Conservation (phyloP, 2,113 vertebrate genomes). For the Pseudorasbora parva region DNA sequence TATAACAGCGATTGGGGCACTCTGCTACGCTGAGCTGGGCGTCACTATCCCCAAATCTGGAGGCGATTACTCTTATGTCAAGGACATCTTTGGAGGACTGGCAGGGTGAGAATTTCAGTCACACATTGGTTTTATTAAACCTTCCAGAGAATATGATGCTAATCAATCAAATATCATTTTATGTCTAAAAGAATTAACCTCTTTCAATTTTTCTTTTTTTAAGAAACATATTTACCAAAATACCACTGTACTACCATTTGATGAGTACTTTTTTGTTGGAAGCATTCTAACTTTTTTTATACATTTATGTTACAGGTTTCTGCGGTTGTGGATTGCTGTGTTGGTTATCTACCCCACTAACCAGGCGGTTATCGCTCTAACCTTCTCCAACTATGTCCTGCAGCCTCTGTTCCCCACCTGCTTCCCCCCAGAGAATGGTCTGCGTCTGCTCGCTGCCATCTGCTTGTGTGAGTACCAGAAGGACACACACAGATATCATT, state of each 20-base stretch:
- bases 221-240: not conserved
- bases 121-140: not conserved
- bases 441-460: constrained; percentile 85
- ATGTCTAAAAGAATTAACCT: not conserved
- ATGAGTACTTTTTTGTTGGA: not conserved
- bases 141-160: not conserved
- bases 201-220: not conserved
- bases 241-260: not conserved
- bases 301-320: constrained; percentile 74
- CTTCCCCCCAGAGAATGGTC: constrained; percentile 84
- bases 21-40: constrained; percentile 91
- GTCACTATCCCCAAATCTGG: constrained; percentile 94
- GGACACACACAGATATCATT: not conserved
- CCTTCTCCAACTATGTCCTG: constrained; percentile 93
- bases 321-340: constrained; percentile 91
- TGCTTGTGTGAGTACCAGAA: constrained; percentile 84
- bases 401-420: constrained; percentile 90
- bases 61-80: constrained; percentile 92
- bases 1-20: constrained; percentile 88
- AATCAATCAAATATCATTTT: not conserved
- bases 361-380: constrained; percentile 91
- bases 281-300: not conserved
- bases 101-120: constrained; percentile 80
- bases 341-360: constrained; percentile 94
- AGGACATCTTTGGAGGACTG: constrained; percentile 91